phyloP scores from a whole-genome alignment of 2,113 vertebrate genomes.

The Polypterus senegalus region DNA sequence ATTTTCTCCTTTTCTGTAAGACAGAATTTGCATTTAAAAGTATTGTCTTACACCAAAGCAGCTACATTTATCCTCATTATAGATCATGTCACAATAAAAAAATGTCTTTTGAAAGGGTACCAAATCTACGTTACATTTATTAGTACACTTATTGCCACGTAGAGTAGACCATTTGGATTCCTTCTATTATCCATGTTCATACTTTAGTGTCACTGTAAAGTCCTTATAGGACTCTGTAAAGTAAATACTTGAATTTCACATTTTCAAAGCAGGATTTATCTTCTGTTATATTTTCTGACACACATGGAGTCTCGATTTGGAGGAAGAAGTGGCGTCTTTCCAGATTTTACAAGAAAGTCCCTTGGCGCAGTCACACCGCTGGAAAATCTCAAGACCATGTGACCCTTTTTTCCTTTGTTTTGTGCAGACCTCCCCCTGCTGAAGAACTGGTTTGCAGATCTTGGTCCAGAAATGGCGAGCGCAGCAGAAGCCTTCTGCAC shows the following conservation, averaged over 20 bases:
- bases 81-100: slow-evolving; percentile 1
- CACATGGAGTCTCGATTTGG: slow-evolving; percentile 90
- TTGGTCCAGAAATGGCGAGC: slow-evolving; percentile 96
- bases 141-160: neutral
- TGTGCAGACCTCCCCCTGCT: slow-evolving; percentile 82
- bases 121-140: neutral
- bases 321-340: slow-evolving; percentile 91
- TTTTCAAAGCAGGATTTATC: neutral
- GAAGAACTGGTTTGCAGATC: slow-evolving; percentile 90
- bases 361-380: slow-evolving; percentile 89
- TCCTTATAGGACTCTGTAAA: neutral
- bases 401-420: slow-evolving; percentile 85
- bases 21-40: neutral
- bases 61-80: neutral
- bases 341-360: slow-evolving; percentile 91
- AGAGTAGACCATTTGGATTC: neutral
- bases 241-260: slow-evolving; percentile 5
- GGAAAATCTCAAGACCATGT: slow-evolving; percentile 85
- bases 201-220: neutral
- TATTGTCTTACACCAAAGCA: neutral
- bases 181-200: neutral
- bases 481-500: slow-evolving; percentile 78
- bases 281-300: slow-evolving; percentile 83
- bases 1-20: neutral
- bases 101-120: neutral